phyloP scores from a whole-genome alignment of 2,113 vertebrate species.

The Lycocorax pyrrhopterus region DNA sequence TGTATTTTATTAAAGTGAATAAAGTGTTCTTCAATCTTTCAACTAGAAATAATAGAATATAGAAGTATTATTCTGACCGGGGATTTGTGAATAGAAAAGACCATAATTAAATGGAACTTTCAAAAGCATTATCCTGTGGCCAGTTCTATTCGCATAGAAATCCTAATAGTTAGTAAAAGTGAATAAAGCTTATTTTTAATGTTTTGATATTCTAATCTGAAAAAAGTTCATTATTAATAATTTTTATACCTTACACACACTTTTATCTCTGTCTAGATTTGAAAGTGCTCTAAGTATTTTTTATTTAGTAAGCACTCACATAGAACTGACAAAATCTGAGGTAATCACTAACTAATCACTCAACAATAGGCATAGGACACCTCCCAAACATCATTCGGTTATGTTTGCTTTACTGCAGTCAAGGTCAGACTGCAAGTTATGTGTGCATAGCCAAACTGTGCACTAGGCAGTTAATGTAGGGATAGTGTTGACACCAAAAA shows the following conservation, averaged over 20 bases:
- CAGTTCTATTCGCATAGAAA: not conserved
- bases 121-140: not conserved
- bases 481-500: not conserved
- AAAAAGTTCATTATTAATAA: not conserved
- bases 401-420: not conserved
- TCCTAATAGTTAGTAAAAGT: not conserved
- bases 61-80: not conserved
- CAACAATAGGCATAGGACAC: not conserved
- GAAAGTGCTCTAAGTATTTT: not conserved
- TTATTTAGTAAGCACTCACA: not conserved
- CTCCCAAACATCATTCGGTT: not conserved
- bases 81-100: not conserved
- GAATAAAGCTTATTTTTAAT: not conserved
- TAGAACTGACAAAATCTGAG: not conserved
- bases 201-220: not conserved
- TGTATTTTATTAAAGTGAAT: not conserved
- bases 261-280: not conserved
- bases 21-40: not conserved
- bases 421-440: not conserved
- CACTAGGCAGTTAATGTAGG: not conserved
- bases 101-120: not conserved
- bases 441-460: not conserved
- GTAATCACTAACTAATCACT: not conserved
- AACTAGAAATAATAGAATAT: not conserved
- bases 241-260: not conserved